Base-by-base conservation (phyloP, 2,888 invertebrate species). In the Glomeris marginata region DNA sequence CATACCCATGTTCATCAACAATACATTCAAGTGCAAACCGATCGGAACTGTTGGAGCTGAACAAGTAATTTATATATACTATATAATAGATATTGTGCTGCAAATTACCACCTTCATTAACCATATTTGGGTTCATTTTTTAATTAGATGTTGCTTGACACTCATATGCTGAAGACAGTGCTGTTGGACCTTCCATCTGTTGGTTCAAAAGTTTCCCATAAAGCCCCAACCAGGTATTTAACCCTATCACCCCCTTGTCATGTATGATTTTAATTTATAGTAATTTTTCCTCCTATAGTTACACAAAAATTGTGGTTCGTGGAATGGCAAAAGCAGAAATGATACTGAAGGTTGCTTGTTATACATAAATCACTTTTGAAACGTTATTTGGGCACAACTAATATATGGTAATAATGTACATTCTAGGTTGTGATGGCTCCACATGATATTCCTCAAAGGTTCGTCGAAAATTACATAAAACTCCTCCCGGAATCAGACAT, bases 251-350 rank as follows among this genome's bases (percentile, higher is more conserved):
- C 16, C 11, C 33, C 15, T 13, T 3, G 11, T 46, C 22, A 22
- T 22, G 13, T 45, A 16, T 42, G 22, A 15, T 13, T 42, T 8
- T 13, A 20, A 40, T 40, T 6, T 13, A 28, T 49, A 16, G 13
- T 37, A 36, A 15, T 4, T 52, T 34, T 52, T 45, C n/a, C 10
- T 49, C 34, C 40, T 13, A 49, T 48, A 72, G 73, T 57, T 77
- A 72, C 58, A 75, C 76, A 2, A 74, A 77, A 65, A 74, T 80
- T 28, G 86, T 88, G 0, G 77, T 83, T 1, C 81, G 81, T 69
- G 76, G 94, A 35, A 95, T 98, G 92, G 90, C 88, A 0, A 87
- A 88, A 62, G 95, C 95, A 0, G 98, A 98, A 68, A 94, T 97
- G 90, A 85, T 98, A 37, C 71, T 98, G n/a, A 98, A 98, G 72